Evolutionary conservation across 2,797 vertebrate species (phyloP), one percentile per base, ranked within the genome.

Genomic region (Argentina silus): DNA sequence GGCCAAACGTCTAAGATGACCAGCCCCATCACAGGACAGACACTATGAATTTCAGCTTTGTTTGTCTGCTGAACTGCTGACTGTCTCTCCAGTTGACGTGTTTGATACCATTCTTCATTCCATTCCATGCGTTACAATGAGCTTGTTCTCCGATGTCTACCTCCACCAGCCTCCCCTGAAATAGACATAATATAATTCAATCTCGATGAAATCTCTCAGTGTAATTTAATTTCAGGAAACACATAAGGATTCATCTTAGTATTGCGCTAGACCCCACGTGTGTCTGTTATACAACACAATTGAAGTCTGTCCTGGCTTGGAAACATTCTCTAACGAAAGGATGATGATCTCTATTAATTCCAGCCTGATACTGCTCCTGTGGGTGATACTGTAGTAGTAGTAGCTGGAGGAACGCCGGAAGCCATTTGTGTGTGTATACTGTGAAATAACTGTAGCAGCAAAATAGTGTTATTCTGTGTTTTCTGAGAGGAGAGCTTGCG

Each of bases 41-140:
- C 59, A 2, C 7, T 44, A 82, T 85, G 80, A 89, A 89, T 86
- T 74, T 78, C 56, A 11, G 74, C 86, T 74, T 87, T 91, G 88
- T 90, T 83, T 69, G n/a, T 15, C 62, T 11, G 21, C 69, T n/a
- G 61, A 64, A 79, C 78, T 48, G 64, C 3, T 63, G 67, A 74
- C 61, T 59, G 2, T 64, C 73, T 0, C 53, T n/a, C 60, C 85
- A 53, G 80, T 71, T 81, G 78, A 80, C 69, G 45, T 1, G 3
- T 12, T 64, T 48, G 60, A 61, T 50, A 48, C 27, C 27, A 36
- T 36, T 36, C 27, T 4, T 1, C 27, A 36, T 36, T 36, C 27
- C 27, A 36, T 36, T 1, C n/a, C n/a, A n/a, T n/a, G n/a, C n/a
- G n/a, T n/a, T n/a, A n/a, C n/a, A n/a, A n/a, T n/a, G n/a, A n/a